phyloP scores from a whole-genome alignment of 1,140 invertebrate species.

The Caenorhabditis latens region DNA sequence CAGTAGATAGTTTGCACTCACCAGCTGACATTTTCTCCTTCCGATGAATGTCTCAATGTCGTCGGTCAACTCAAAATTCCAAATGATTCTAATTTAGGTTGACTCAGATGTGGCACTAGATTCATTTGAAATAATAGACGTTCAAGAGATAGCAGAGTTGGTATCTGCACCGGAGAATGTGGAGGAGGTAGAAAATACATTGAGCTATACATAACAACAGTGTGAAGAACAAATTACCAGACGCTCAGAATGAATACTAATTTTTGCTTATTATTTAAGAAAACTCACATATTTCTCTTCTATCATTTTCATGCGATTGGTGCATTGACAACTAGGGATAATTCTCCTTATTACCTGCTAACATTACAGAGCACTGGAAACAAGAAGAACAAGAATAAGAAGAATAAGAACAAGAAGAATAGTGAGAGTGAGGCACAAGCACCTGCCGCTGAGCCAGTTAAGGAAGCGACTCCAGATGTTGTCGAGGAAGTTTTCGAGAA shows the following conservation, averaged over 20 bases:
- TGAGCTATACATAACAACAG: not conserved
- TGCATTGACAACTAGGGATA: not conserved
- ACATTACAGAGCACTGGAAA: conserved; percentile 30
- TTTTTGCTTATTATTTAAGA: not conserved
- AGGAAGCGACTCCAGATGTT: conserved; percentile 22
- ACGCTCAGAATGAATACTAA: conserved; percentile 41
- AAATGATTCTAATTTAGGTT: conserved; percentile 34
- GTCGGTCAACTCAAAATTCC: not conserved
- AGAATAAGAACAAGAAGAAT: conserved; percentile 55
- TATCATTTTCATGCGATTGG: not conserved
- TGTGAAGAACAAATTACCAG: not conserved
- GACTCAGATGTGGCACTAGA: conserved; percentile 53
- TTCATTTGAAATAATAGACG: conserved; percentile 51
- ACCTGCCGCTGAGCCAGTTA: not conserved
- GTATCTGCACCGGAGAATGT: conserved; percentile 26
- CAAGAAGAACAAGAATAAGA: conserved; percentile 48
- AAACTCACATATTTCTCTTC: not conserved
- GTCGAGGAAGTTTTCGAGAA: conserved; percentile 44
- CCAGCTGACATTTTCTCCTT: not conserved
- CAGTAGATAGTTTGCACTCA: conserved; percentile 32
- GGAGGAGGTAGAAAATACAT: conserved; percentile 42
- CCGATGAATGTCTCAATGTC: not conserved
- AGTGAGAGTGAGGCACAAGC: conserved; percentile 41
- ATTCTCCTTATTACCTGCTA: not conserved
- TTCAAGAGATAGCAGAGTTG: conserved; percentile 4